Percentiles rank a stretch among this genome's conserved stretches.
Evolutionary conservation across 2,888 invertebrate species (phyloP).

Genomic region (Homarus gammarus): DNA sequence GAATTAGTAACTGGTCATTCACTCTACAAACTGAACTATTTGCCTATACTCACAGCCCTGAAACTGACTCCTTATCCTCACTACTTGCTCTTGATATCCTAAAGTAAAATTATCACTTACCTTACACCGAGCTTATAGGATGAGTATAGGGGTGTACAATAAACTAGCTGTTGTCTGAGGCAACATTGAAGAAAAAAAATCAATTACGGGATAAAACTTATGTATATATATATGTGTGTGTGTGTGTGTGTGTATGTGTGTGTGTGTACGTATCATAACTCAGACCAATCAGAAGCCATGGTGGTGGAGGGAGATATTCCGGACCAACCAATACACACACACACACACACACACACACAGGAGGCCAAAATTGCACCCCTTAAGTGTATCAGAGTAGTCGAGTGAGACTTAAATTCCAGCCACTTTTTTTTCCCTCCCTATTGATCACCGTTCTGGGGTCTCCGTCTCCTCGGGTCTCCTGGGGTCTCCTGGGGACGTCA

Average conservation of each 20-base stretch:
- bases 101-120: too few relatives aligned
- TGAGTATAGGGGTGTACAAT: too few relatives aligned
- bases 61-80: too few relatives aligned
- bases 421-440: background rate
- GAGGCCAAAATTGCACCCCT: constrained; percentile 16
- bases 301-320: background rate
- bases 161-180: too few relatives aligned
- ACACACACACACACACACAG: background rate
- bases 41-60: too few relatives aligned
- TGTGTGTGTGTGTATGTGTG: background rate
- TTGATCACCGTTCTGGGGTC: constrained; percentile 5
- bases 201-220: too few relatives aligned
- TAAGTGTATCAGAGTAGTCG: constrained; percentile 31
- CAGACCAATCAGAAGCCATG: background rate
- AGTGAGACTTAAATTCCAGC: constrained; percentile 3
- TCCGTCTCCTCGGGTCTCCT: background rate
- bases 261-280: background rate
- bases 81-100: too few relatives aligned
- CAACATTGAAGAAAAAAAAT: too few relatives aligned
- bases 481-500: background rate
- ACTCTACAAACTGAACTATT: too few relatives aligned
- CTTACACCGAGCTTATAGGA: too few relatives aligned
- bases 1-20: too few relatives aligned
- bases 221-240: background rate
- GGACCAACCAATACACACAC: background rate